Percentiles rank a stretch among this genome's conserved stretches.
These are phyloP conservation scores for Heliconius hermathena DNA, from an alignment of 1,140 invertebrate genomes.

Conservation along the genomic window DNA sequence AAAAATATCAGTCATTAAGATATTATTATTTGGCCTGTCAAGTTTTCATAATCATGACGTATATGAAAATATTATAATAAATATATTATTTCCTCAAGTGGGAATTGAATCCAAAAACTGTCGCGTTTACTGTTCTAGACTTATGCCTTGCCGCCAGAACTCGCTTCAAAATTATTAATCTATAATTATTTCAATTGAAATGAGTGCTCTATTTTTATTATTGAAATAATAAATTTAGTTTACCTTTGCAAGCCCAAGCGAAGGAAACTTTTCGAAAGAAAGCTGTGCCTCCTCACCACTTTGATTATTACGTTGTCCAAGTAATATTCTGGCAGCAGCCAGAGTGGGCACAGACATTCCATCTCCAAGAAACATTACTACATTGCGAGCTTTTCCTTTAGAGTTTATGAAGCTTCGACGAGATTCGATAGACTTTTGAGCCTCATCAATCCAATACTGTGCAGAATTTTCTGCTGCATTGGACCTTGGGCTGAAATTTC, in stretches of 20 bases:
- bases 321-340: conserved; percentile 28
- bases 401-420: neutral
- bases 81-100: no score
- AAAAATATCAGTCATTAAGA: no score
- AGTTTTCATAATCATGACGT: no score
- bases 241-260: conserved; percentile 34
- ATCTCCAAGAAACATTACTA: conserved; percentile 35
- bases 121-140: no score
- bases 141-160: no score
- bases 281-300: conserved; percentile 36
- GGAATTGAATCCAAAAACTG: no score
- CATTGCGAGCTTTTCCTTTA: conserved; percentile 27
- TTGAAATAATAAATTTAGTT: neutral
- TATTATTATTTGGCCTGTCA: no score
- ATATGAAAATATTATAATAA: no score
- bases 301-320: conserved; percentile 31
- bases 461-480: neutral
- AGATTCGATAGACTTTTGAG: neutral
- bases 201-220: no score
- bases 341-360: conserved; percentile 37
- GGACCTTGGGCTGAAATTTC: neutral
- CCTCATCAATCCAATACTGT: neutral
- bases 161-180: no score
- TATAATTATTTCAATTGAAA: no score
- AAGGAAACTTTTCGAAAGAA: conserved; percentile 36